Evolutionary conservation across 2,797 vertebrate genomes (phyloP), one percentile per base, ranked within the genome.

Genomic region (Bradypodion ventrale): DNA sequence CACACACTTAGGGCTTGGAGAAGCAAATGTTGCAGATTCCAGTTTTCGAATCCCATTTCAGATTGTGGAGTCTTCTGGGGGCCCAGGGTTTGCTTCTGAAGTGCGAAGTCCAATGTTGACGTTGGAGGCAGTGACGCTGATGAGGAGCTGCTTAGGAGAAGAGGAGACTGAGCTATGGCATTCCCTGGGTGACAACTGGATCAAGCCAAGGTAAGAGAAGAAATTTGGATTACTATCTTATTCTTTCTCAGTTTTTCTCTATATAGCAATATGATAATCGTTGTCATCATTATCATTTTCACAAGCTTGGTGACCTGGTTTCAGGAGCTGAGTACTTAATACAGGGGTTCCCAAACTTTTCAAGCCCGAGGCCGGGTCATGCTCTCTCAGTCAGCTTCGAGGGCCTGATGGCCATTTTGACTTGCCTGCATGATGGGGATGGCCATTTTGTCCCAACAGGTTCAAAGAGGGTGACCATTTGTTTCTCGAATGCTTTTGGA

Each of bases 141-240:
- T 98, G 4, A 90, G 94, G 1, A 92, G 95, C 72, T 96, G 90
- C 68, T 94, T 98, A 77, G 95, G 80, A 2, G 92, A 93, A 4
- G 91, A 94, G 21, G 97, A 98, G 92, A 92, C 82, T 42, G 90
- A 89, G 44, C 95, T 98, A 74, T 98, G 98, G 98, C 92, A 90
- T 12, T 96, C 97, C 0, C 93, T 98, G 68, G 98, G 97, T 7
- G 95, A 96, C 56, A 95, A 97, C 86, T 98, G 98, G 98, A 98
- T 88, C 94, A 25, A 93, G 93, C 69, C 78, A 40, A 19, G 62
- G 75, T 40, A 91, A 27, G 49, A 6, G 7, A 12, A 29, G 25
- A 3, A 37, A 46, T 1, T 29, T 1, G 1, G 7, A 44, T 44
- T 63, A 29, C 25, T 21, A 7, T 63, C 87, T 93, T 52, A 91